A percentile compares a stretch with the other conserved stretches of the same genome.
Evolutionary conservation across 2,113 vertebrate genomes (phyloP).

Genomic region (Varanus salvator): DNA sequence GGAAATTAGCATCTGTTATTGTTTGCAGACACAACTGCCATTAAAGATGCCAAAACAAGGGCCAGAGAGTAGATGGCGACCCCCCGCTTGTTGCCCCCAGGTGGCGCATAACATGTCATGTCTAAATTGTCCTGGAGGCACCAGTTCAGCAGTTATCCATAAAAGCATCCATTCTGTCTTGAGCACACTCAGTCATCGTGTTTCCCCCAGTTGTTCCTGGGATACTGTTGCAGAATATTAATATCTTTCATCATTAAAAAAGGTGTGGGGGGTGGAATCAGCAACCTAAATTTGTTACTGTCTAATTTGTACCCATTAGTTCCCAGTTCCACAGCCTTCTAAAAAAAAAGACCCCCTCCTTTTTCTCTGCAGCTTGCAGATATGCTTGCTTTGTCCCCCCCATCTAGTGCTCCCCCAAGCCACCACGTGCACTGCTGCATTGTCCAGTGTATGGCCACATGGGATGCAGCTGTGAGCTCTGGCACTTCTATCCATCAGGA

Average conservation of each 20-base stretch:
- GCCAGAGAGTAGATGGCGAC: background rate
- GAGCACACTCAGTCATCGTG: background rate
- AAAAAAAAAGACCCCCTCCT: background rate
- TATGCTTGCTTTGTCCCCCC: background rate
- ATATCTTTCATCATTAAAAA: background rate
- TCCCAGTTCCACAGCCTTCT: background rate
- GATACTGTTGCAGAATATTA: background rate
- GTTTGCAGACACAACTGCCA: background rate
- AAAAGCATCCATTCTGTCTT: too few species aligned
- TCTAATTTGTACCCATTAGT: background rate
- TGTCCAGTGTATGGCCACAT: background rate
- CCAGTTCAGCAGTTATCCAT: background rate
- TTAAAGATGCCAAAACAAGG: background rate
- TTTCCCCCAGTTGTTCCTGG: too few species aligned
- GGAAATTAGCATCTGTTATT: background rate
- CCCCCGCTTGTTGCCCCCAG: background rate
- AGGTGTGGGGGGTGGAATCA: background rate
- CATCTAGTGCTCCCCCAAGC: background rate
- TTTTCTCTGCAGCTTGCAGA: too few species aligned
- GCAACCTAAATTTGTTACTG: background rate
- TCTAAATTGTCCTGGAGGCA: background rate
- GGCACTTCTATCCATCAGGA: constrained; percentile 17
- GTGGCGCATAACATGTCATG: background rate
- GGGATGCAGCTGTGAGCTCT: constrained; percentile 23
- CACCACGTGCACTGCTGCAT: background rate